Percentiles rank a stretch among this genome's conserved stretches.
Conservation (phyloP, 1,140 invertebrate genomes). For the Hycleus cichorii region DNA sequence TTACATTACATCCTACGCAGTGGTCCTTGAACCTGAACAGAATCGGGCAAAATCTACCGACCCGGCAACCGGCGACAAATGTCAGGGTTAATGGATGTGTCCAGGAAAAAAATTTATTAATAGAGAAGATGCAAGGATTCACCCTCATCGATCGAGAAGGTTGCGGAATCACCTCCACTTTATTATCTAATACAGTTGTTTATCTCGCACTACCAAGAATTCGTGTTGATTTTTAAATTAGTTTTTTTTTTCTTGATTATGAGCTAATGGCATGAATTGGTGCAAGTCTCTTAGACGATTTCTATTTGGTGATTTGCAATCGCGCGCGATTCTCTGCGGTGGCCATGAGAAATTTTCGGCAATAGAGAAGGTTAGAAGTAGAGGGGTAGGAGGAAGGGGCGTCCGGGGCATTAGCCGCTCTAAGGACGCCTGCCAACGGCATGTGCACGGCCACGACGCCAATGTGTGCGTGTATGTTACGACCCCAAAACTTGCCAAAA, state of each 20-base stretch:
- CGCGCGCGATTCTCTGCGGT: constrained; percentile 7
- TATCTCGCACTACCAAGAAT: too few species aligned
- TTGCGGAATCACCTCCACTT: too few species aligned
- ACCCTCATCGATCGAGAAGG: neutral
- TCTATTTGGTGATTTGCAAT: constrained; percentile 1
- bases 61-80: constrained; percentile 1
- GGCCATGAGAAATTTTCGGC: constrained; percentile 23
- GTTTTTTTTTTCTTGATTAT: neutral
- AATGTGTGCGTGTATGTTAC: constrained; percentile 19
- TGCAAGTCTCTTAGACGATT: constrained; percentile 33
- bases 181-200: too few species aligned
- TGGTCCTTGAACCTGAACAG: constrained; percentile 10
- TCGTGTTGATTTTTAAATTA: too few species aligned
- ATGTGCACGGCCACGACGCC: constrained; percentile 20
- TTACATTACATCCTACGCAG: constrained; percentile 1
- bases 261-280: constrained; percentile 1
- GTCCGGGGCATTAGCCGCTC: constrained; percentile 35
- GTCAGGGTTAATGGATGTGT: constrained; percentile 3
- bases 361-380: too few species aligned
- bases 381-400: constrained; percentile 14
- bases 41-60: neutral
- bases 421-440: constrained; percentile 32
- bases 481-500: constrained; percentile 6
- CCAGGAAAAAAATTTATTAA: too few species aligned
- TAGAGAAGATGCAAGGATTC: constrained; percentile 3